Percentiles rank a stretch among this genome's conserved stretches.
phyloP scores from a whole-genome alignment of 2,888 invertebrate genomes.

The Tortrix viridana region DNA sequence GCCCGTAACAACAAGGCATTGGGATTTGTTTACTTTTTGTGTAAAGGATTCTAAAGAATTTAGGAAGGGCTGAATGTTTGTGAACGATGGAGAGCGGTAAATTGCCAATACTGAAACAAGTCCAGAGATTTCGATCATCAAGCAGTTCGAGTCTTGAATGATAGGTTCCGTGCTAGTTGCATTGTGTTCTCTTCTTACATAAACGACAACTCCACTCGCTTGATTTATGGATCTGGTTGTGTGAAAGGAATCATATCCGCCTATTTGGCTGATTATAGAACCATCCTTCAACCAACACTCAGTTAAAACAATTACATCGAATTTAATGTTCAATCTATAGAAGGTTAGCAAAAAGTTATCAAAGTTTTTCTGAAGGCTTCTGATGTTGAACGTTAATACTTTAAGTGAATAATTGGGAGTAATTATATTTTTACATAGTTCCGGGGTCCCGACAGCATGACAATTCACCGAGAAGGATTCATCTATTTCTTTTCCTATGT shows the following conservation, averaged over 20 bases:
- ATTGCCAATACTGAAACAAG: not conserved
- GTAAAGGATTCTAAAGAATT: not conserved
- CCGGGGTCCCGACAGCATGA: constrained; percentile 1
- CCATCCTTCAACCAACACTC: constrained; percentile 18
- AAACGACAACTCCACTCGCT: not conserved
- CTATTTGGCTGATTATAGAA: not conserved
- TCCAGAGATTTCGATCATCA: not conserved
- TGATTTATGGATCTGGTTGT: not conserved
- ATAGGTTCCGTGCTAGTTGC: not conserved
- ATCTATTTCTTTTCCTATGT: not conserved
- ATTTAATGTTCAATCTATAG: not conserved
- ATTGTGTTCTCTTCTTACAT: not conserved
- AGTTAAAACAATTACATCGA: constrained; percentile 16
- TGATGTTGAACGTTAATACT: constrained; percentile 11
- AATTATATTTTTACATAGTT: constrained; percentile 1
- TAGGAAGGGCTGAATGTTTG: not conserved
- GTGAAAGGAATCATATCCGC: not conserved
- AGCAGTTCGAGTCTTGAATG: constrained; percentile 1
- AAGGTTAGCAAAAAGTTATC: constrained; percentile 11
- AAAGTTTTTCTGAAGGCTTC: constrained; percentile 18
- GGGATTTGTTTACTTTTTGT: not conserved
- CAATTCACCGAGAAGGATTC: not conserved
- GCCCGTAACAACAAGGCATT: not conserved
- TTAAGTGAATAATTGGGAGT: not conserved
- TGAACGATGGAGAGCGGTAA: not conserved